Base-by-base conservation (phyloP, 2,888 invertebrate species). In the Rotaria macrura region DNA sequence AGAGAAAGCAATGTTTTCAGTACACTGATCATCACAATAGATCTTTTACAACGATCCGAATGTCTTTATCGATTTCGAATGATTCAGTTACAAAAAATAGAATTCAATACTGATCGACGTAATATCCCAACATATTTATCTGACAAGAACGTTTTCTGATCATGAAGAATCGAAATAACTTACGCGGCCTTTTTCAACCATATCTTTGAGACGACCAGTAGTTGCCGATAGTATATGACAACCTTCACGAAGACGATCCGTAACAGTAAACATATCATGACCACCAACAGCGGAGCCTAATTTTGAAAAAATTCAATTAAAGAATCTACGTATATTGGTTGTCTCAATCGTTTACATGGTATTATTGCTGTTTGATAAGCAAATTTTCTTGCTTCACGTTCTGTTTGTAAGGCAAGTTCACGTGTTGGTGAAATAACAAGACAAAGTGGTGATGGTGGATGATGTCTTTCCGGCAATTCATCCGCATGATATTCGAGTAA, bases 211-310 rank as follows among this genome's bases (percentile, higher is more conserved):
- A 72, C 86, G 85, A 47, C 86, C 86, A n/a, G 86, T 85, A 2
- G 86, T 86, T n/a, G 86, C 86, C 10, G 84, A 85, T 9, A 86
- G 49, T 52, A 86, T 85, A 52, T 86, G 83, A 43, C 79, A 83
- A 23, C 86, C 86, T 57, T 83, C 49, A 47, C 52, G 34, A n/a
- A 86, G 47, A 34, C 54, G 84, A 52, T 84, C 84, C 7, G 43
- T 25, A 79, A 79, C 79, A 20, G 79, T 43, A n/a, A 79, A 79
- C 79, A 43, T 79, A 79, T 79, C 79, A 79, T n/a, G 79, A 43
- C 79, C 79, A 43, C 79, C 79, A 43, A 79, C 79, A 43, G 43
- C 79, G 1, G 79, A 79, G 34, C 79, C 79, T 79, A 79, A 79
- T 34, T 29, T 38, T 20, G 6, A 38, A 12, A 38, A 72, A 72